Base-by-base conservation (phyloP, 2,113 vertebrate species). In the Hippocampus guttulatus region DNA sequence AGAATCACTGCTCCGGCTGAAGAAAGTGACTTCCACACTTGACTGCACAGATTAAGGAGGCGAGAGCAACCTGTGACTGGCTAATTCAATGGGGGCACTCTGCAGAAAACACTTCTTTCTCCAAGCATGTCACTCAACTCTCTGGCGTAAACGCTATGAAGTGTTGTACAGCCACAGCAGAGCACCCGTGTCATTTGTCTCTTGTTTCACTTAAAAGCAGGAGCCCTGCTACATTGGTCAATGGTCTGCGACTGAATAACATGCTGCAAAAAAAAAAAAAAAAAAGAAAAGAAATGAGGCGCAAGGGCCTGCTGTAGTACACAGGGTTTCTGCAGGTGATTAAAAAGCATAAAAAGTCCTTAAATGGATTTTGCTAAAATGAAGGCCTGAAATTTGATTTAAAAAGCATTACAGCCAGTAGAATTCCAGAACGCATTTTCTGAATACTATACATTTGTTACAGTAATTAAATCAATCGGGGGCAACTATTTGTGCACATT, bases 21-120 rank as follows among this genome's bases (percentile, higher is more conserved):
- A 85, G 85, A 89, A 82, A 85, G 79, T 54, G 80, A 78, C 81
- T 87, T 25, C 80, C 79, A 82, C 84, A 87, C 87, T 89, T 75
- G 84, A 90, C 81, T 87, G 89, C 74, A 57, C 85, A 88, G 88
- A 90, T 89, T 87, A 88, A 83, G 80, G 88, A 80, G 85, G 79
- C 86, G 86, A 87, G 87, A 84, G 83, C 81, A 80, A 88, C 85
- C 91, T 89, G 77, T 86, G 87, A 86, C 87, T 85, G 79, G 69
- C 75, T 88, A 88, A 89, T 90, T 90, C 86, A 90, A 86, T 86
- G 79, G 79, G 74, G 80, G 84, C 85, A 79, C 81, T 81, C 81
- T 81, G 81, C 85, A 81, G 85, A 89, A 85, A 88, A 88, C 83
- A 88, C 80, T 88, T 80, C 69, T 81, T 84, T 81, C 81, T 33